Conservation (phyloP, 2,888 invertebrate genomes). For the Scaptomyza tumidula region DNA sequence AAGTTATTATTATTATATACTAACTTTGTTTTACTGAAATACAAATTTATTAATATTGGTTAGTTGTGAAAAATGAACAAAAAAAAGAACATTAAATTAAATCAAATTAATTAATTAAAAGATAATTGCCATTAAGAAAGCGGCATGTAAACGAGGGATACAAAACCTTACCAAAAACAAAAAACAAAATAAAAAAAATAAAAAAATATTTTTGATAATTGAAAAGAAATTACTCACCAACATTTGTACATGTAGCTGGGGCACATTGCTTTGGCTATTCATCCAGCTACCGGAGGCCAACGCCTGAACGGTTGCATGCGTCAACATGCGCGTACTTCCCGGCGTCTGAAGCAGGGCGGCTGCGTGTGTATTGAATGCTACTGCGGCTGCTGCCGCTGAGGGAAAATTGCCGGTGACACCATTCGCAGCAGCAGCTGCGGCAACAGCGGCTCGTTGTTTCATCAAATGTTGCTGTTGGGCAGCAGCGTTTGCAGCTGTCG, state of each 20-base stretch:
- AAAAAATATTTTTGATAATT: neutral
- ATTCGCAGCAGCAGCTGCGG: conserved; percentile 62
- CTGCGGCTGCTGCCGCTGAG: conserved; percentile 69
- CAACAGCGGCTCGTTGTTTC: conserved; percentile 74
- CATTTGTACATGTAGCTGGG: conserved; percentile 83
- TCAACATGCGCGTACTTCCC: conserved; percentile 81
- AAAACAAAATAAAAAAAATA: neutral
- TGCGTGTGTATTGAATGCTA: conserved; percentile 70
- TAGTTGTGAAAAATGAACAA: no score
- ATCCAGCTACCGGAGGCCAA: conserved; percentile 82
- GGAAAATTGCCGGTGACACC: conserved; percentile 57
- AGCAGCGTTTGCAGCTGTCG: conserved; percentile 47
- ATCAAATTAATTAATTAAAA: no score
- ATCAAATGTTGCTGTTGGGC: conserved; percentile 74
- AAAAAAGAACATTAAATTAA: no score
- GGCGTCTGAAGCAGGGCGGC: conserved; percentile 83
- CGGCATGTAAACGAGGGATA: no score
- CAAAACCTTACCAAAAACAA: no score
- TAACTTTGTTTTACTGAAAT: no score
- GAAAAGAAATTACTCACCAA: conserved; percentile 69
- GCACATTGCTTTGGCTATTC: conserved; percentile 77
- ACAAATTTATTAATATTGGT: no score
- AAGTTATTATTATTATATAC: no score
- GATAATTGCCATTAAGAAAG: no score
- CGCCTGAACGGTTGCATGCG: conserved; percentile 84